Evolutionary conservation across 2,113 vertebrate species (phyloP), one percentile per base, ranked within the genome.

Genomic region (Cervus canadensis): DNA sequence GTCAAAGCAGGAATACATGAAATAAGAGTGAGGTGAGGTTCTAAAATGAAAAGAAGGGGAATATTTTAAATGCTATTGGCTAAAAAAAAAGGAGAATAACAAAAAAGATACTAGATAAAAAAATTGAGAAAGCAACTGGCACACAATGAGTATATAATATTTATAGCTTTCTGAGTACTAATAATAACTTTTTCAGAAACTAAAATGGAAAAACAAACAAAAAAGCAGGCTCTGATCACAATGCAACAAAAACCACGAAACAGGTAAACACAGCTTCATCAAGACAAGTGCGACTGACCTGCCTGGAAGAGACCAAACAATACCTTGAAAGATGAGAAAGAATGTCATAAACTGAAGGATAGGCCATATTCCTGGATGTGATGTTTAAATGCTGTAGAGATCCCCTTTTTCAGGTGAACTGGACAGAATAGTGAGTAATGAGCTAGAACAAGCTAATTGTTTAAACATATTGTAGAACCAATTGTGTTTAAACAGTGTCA

Each of bases 201-300:
- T 67, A 81, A 64, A 60, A 40, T 50, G 82, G 64, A 87, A 89
- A 45, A 86, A 76, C 64, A 36, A 23, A 43, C 76, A 36, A 23
- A 50, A 57, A 62, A 96, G 11, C 23, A 79, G 33, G 7, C 67
- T 91, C 21, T 62, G 87, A 71, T 87, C 33, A 60, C 48, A 45
- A 1, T 8, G 40, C 14, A 28, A 23, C 26, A 23, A 40, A 57
- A 43, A 71, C 14, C 3, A 3, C 25, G 36, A 59, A 91, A 11
- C 4, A 21, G 25, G 1, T 71, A 85, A 62, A 52, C 21, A n/a
- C 7, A 33, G 16, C 1, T 56, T 33, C 64, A n/a, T 6, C 0
- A 13, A 91, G 48, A 43, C 19, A 30, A 52, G n/a, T 52, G 30
- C 0, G 0, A 2, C 1, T 2, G 1, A 2, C 1, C 19, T 67